A percentile compares a stretch with the other conserved stretches of the same genome.
These are phyloP conservation scores for Apocrypta bakeri DNA, from an alignment of 1,140 invertebrate species.

Conservation along the genomic window DNA sequence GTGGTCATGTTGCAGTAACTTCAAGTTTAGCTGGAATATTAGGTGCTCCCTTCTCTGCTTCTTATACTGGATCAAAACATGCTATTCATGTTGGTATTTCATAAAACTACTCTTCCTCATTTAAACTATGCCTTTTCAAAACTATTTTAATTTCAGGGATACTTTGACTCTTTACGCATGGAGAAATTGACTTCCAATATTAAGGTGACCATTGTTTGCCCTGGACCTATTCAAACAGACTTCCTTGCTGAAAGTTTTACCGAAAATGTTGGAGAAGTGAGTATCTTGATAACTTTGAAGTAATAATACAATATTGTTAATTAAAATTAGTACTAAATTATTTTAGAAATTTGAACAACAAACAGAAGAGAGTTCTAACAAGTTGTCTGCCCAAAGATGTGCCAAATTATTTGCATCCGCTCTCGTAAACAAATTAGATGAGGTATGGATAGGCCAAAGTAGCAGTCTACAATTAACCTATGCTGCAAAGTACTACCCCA, in stretches of 20 bases:
- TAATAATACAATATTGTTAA: slow-evolving; percentile 17
- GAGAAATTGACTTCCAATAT: slow-evolving; percentile 79
- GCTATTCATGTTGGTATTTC: slow-evolving; percentile 82
- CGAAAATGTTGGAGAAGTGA: slow-evolving; percentile 77
- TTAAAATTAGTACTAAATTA: slow-evolving; percentile 53
- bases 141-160: slow-evolving; percentile 77
- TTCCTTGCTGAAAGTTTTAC: slow-evolving; percentile 84
- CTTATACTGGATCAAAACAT: slow-evolving; percentile 88
- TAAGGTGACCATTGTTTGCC: slow-evolving; percentile 83
- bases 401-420: slow-evolving; percentile 83
- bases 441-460: slow-evolving; percentile 84
- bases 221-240: slow-evolving; percentile 84
- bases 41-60: slow-evolving; percentile 82
- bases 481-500: slow-evolving; percentile 79
- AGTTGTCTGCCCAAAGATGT: slow-evolving; percentile 84
- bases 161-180: slow-evolving; percentile 79
- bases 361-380: slow-evolving; percentile 74
- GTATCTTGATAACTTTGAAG: slow-evolving; percentile 7
- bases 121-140: not conserved
- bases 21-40: slow-evolving; percentile 84
- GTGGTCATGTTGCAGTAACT: slow-evolving; percentile 83
- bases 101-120: not conserved
- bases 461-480: slow-evolving; percentile 81
- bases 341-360: slow-evolving; percentile 76
- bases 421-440: slow-evolving; percentile 84